A percentile compares a stretch with the other conserved stretches of the same genome.
Evolutionary conservation across 2,797 vertebrate genomes (phyloP).

Genomic region (Orestias chungarensis): DNA sequence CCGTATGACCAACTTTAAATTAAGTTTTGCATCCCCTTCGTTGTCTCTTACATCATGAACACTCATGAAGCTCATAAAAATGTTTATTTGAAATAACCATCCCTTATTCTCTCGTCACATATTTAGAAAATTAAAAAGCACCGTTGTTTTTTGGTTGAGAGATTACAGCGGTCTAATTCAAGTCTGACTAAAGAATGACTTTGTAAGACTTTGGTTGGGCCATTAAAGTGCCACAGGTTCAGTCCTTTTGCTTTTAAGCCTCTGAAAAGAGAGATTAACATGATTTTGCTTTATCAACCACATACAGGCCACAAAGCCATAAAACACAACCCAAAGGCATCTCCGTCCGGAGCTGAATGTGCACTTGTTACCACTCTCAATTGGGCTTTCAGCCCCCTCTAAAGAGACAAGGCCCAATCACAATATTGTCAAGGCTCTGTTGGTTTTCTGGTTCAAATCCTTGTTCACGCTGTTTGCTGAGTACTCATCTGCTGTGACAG

Average conservation of each 20-base stretch:
- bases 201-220: constrained; percentile 60
- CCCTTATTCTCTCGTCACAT: constrained; percentile 7
- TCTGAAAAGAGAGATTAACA: constrained; percentile 78
- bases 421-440: constrained; percentile 92
- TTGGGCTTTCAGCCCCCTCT: constrained; percentile 85
- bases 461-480: constrained; percentile 99
- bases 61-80: background rate
- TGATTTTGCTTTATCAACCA: constrained; percentile 76
- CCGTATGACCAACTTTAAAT: background rate
- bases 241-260: constrained; percentile 58
- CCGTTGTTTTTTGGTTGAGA: constrained; percentile 52
- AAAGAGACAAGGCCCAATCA: constrained; percentile 88
- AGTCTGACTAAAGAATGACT: constrained; percentile 65
- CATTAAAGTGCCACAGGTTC: constrained; percentile 73
- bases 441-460: constrained; percentile 99
- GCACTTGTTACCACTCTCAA: constrained; percentile 86
- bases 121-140: constrained; percentile 52
- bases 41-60: background rate
- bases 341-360: constrained; percentile 79
- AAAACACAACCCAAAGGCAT: constrained; percentile 80
- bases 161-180: constrained; percentile 57
- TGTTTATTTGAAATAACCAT: constrained; percentile 8
- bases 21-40: background rate
- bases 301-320: constrained; percentile 74
- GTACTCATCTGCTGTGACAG: constrained; percentile 98